phyloP scores from a whole-genome alignment of 1,140 invertebrate species.

The Listronotus oregonensis region DNA sequence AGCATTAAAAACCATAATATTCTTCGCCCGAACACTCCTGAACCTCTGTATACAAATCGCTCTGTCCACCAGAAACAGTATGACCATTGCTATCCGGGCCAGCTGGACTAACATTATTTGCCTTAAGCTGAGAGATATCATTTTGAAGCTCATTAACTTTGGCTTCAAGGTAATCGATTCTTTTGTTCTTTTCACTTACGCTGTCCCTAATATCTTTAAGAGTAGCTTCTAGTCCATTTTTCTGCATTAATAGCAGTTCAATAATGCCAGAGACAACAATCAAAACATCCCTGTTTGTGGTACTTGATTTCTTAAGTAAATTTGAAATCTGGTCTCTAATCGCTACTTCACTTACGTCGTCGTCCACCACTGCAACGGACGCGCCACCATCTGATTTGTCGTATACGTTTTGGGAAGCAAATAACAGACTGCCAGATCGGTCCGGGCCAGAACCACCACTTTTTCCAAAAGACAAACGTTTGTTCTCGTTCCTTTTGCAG shows the following conservation, averaged over 20 bases:
- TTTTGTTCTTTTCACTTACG: background rate
- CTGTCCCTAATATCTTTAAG: background rate
- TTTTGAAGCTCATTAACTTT: background rate
- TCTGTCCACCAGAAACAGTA: background rate
- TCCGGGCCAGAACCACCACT: background rate
- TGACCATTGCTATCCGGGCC: background rate
- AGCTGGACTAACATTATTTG: background rate
- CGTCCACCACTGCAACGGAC: too few relatives aligned
- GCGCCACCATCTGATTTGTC: too few relatives aligned
- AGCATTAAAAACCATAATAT: conserved; percentile 3
- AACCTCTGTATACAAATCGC: background rate
- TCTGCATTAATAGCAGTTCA: background rate
- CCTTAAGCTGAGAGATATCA: background rate
- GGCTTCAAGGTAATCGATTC: background rate
- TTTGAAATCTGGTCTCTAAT: background rate
- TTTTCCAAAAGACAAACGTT: background rate
- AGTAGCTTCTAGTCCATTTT: background rate
- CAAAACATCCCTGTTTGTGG: background rate
- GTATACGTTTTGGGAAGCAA: background rate
- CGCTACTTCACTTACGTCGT: too few relatives aligned
- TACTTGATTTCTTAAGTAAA: background rate
- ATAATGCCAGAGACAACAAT: background rate
- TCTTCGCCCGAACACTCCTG: background rate
- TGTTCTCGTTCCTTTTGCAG: background rate
- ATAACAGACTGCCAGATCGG: background rate